A percentile compares a stretch with the other conserved stretches of the same genome.
These are phyloP conservation scores for Stegostoma tigrinum DNA, from an alignment of 2,113 vertebrate species.

Conservation along the genomic window DNA sequence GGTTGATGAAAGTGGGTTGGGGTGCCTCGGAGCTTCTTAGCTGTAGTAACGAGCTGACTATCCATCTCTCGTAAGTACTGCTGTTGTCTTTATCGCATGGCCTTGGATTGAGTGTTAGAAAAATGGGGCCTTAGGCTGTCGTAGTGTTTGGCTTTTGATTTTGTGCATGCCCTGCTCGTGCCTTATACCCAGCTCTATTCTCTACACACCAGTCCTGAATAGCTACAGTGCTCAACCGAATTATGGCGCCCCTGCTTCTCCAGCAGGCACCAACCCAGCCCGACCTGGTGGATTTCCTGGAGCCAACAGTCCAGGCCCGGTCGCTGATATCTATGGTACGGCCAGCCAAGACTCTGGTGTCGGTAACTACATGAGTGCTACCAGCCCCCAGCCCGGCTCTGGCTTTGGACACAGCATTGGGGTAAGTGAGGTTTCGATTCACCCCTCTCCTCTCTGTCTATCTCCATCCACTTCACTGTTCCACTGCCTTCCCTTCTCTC, in stretches of 20 bases:
- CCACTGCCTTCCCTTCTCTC: not conserved
- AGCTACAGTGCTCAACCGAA: conserved; percentile 81
- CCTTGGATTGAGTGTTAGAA: conserved; percentile 72
- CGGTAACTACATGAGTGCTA: conserved; percentile 97
- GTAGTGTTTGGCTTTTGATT: conserved; percentile 65
- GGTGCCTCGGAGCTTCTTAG: conserved; percentile 63
- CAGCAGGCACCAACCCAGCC: conserved; percentile 87
- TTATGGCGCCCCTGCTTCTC: conserved; percentile 74
- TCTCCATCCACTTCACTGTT: not conserved
- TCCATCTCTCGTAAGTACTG: conserved; percentile 56
- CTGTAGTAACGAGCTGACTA: conserved; percentile 65
- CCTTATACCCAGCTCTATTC: conserved; percentile 76
- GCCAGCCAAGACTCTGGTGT: conserved; percentile 95
- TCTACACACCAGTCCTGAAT: conserved; percentile 79
- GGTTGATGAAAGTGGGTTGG: conserved; percentile 46
- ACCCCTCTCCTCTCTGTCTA: conserved; percentile 33
- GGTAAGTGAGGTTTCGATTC: conserved; percentile 66
- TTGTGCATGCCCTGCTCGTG: conserved; percentile 70
- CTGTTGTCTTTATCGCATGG: conserved; percentile 67
- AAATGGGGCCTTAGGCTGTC: conserved; percentile 67
- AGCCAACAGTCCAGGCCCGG: conserved; percentile 92
- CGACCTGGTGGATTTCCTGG: conserved; percentile 92
- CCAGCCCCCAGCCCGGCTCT: conserved; percentile 93
- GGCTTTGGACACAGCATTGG: conserved; percentile 94
- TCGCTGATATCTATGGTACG: conserved; percentile 73